Evolutionary conservation across 2,797 vertebrate genomes (phyloP).

Genomic region (Okamejei kenojei): DNA sequence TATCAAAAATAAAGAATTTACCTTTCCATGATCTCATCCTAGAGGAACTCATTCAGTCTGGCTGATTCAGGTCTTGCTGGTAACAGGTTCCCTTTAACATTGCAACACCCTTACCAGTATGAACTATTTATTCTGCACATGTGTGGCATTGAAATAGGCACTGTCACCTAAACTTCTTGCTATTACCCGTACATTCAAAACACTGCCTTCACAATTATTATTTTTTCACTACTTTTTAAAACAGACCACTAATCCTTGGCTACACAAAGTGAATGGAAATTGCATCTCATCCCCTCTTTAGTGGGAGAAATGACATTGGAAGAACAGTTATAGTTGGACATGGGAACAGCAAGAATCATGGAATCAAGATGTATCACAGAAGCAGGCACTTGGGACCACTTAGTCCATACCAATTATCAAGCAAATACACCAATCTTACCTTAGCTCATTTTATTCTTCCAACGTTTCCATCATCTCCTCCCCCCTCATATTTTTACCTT

Average conservation of each 20-base stretch:
- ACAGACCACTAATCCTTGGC: not conserved
- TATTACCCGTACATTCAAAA: not conserved
- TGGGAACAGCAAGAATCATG: not conserved
- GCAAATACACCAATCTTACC: too few species aligned
- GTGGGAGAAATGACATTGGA: not conserved
- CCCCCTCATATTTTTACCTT: too few species aligned
- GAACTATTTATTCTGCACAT: not conserved
- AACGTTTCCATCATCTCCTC: too few species aligned
- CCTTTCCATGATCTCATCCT: not conserved
- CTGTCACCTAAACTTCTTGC: not conserved
- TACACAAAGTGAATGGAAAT: not conserved
- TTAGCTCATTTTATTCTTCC: too few species aligned
- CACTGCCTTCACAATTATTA: not conserved
- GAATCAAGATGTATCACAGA: not conserved
- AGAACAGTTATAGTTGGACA: not conserved
- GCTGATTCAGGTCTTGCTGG: not conserved
- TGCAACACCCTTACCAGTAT: not conserved
- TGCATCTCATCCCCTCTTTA: not conserved
- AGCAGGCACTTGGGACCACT: too few species aligned
- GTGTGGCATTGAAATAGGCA: not conserved
- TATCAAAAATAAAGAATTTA: not conserved
- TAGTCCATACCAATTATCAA: too few species aligned
- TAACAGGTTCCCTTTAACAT: not conserved
- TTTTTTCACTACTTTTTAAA: not conserved
- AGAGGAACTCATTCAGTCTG: not conserved